phyloP scores from a whole-genome alignment of 1,140 invertebrate genomes.

The Battus philenor region DNA sequence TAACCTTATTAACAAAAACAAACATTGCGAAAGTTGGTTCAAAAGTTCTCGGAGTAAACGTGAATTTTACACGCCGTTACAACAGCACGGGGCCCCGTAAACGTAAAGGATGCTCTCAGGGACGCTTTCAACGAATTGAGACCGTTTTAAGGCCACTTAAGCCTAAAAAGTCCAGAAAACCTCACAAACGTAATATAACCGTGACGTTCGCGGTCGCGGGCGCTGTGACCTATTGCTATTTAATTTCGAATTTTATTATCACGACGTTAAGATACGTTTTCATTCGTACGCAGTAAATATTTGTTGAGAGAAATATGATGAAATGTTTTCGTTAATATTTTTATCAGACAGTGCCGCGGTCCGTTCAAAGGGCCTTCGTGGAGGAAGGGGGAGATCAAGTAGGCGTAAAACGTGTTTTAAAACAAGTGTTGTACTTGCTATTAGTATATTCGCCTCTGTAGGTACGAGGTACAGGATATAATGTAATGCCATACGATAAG shows the following conservation, averaged over 20 bases:
- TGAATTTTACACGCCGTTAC: conserved; percentile 15
- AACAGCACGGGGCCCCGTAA: not conserved
- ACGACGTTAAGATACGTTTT: conserved; percentile 20
- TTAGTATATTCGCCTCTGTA: too few relatives aligned
- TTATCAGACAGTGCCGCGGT: conserved; percentile 38
- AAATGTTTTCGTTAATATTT: conserved; percentile 42
- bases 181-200: conserved; percentile 32
- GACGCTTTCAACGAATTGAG: conserved; percentile 25
- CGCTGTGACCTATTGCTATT: conserved; percentile 15
- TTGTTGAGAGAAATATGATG: conserved; percentile 29
- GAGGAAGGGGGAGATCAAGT: too few relatives aligned
- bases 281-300: conserved; percentile 19
- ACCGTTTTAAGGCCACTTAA: conserved; percentile 27
- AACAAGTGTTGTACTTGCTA: too few relatives aligned
- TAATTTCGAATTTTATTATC: conserved; percentile 34
- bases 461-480: too few relatives aligned
- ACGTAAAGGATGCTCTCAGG: conserved; percentile 10
- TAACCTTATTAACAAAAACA: conserved; percentile 3
- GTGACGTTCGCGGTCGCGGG: conserved; percentile 19
- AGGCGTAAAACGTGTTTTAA: too few relatives aligned
- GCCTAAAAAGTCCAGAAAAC: conserved; percentile 28
- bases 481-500: too few relatives aligned
- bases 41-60: conserved; percentile 4
- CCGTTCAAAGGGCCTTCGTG: too few relatives aligned
- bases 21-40: not conserved